Conservation (phyloP, 2,113 vertebrate species). For the Uria lomvia region DNA sequence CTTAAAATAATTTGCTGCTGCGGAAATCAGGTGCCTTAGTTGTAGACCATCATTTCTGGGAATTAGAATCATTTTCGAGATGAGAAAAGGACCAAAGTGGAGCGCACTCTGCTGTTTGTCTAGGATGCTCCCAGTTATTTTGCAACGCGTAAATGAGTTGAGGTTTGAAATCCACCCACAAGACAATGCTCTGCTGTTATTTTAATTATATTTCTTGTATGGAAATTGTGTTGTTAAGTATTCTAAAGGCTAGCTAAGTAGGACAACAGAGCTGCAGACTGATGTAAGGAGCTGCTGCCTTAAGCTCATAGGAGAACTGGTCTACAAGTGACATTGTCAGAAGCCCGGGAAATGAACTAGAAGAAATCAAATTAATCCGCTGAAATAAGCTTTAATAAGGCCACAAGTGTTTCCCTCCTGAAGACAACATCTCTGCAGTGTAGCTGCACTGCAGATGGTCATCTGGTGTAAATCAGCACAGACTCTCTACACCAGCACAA, state of each 20-base stretch:
- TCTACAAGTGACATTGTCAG: background rate
- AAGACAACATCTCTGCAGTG: background rate
- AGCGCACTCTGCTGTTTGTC: background rate
- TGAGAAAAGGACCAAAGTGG: background rate
- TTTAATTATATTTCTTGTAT: background rate
- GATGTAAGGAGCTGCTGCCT: background rate
- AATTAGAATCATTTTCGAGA: constrained; percentile 15
- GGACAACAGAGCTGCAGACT: background rate
- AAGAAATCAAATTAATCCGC: background rate
- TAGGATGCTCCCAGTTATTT: constrained; percentile 38
- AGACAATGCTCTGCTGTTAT: constrained; percentile 18
- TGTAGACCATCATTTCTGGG: background rate
- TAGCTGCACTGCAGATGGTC: background rate
- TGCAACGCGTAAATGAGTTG: background rate
- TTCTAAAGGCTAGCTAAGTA: background rate
- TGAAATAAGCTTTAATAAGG: background rate
- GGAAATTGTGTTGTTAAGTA: background rate
- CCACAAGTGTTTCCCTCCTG: background rate
- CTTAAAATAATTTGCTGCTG: constrained; percentile 42
- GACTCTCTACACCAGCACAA: background rate
- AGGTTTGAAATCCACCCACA: background rate
- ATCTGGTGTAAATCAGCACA: background rate
- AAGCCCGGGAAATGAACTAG: background rate
- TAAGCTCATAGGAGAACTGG: background rate
- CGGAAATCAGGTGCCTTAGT: constrained; percentile 17